A percentile compares a stretch with the other conserved stretches of the same genome.
phyloP scores from a whole-genome alignment of 2,888 invertebrate species.

The Hymenopus coronatus region DNA sequence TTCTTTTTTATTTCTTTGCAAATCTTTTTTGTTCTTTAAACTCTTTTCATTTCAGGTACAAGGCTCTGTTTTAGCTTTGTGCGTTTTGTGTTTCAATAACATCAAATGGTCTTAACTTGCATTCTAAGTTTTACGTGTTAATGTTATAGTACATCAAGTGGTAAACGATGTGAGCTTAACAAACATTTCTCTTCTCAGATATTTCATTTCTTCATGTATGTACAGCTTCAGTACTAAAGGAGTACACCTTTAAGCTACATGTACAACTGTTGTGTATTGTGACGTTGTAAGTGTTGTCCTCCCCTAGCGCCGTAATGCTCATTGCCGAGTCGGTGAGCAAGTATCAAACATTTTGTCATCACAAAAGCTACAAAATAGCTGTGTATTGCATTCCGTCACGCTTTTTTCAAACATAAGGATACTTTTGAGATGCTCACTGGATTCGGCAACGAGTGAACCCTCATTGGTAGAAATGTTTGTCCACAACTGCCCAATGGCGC shows the following conservation, averaged over 20 bases:
- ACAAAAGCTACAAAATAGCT: not conserved
- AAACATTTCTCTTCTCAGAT: not conserved
- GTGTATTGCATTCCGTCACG: too few relatives aligned
- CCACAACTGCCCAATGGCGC: not conserved
- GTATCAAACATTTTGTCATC: not conserved
- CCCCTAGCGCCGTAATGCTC: not conserved
- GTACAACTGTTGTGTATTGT: not conserved
- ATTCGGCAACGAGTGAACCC: not conserved
- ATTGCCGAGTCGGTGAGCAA: not conserved
- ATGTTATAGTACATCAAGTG: not conserved
- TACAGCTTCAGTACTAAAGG: not conserved
- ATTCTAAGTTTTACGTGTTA: not conserved
- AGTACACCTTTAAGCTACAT: not conserved
- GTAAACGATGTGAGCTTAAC: not conserved
- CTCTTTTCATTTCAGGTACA: not conserved
- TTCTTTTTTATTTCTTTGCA: conserved; percentile 28
- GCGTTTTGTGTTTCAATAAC: not conserved
- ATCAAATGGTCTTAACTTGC: not conserved
- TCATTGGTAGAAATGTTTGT: too few relatives aligned
- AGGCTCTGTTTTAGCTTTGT: not conserved
- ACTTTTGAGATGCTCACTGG: not conserved
- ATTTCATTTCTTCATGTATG: not conserved
- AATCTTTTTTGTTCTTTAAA: conserved; percentile 36
- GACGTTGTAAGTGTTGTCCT: not conserved
- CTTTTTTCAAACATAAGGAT: not conserved